These are phyloP conservation scores for Laupala kohalensis DNA, from an alignment of 1,140 invertebrate species.

Conservation along the genomic window DNA sequence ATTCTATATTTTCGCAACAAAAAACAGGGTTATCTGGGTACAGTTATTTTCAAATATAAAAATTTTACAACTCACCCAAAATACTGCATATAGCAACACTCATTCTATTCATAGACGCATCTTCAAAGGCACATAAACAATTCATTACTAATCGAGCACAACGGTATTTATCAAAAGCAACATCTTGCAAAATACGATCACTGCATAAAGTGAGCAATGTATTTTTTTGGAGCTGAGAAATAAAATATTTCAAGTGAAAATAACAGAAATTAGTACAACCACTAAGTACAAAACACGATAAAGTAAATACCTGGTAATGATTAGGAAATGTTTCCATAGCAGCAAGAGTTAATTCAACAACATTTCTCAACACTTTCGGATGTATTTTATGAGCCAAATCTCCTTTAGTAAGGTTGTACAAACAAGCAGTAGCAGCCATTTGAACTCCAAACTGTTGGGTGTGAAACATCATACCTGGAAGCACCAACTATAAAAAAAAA, in stretches of 20 bases:
- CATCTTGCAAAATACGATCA: conserved; percentile 62
- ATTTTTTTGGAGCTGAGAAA: conserved; percentile 58
- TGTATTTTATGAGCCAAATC: conserved; percentile 52
- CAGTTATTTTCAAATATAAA: too few species aligned
- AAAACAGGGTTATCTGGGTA: too few species aligned
- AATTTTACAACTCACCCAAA: conserved; percentile 28
- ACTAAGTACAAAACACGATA: not conserved
- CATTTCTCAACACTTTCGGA: conserved; percentile 46
- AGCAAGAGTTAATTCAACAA: conserved; percentile 51
- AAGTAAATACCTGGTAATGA: conserved; percentile 38
- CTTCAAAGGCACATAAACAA: conserved; percentile 57
- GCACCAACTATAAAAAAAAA: conserved; percentile 38
- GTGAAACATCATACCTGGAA: conserved; percentile 54
- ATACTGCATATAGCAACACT: conserved; percentile 74
- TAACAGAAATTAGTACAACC: not conserved
- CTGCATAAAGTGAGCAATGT: conserved; percentile 62
- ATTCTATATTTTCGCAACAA: too few species aligned
- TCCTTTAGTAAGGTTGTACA: conserved; percentile 65
- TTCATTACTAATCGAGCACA: conserved; percentile 66
- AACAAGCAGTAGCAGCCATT: conserved; percentile 67
- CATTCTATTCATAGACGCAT: conserved; percentile 64
- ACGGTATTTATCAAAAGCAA: conserved; percentile 58
- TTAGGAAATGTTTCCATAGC: conserved; percentile 63
- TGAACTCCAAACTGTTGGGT: conserved; percentile 53
- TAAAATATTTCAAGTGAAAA: not conserved